Evolutionary conservation across 2,797 vertebrate species (phyloP).

Genomic region (Etheostoma nigrum): DNA sequence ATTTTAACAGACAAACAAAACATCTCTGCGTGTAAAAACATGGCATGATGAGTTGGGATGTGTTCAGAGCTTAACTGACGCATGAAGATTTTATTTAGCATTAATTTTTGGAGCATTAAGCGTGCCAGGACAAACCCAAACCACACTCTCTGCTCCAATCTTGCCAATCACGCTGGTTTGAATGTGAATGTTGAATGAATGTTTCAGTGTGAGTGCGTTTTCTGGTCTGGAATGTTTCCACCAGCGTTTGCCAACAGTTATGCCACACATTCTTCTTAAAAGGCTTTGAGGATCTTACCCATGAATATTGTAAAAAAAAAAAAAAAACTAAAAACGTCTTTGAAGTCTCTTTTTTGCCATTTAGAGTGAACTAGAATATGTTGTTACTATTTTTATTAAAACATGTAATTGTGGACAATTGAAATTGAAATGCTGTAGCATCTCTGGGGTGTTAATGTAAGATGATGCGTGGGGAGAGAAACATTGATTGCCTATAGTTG

Average conservation of each 20-base stretch:
- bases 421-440: slow-evolving; percentile 28
- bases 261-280: slow-evolving; percentile 64
- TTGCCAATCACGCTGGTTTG: slow-evolving; percentile 54
- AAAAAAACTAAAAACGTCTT: slow-evolving; percentile 46
- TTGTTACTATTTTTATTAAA: slow-evolving; percentile 54
- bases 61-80: slow-evolving; percentile 38
- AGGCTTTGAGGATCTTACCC: slow-evolving; percentile 75
- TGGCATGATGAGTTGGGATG: slow-evolving; percentile 41
- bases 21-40: slow-evolving; percentile 29
- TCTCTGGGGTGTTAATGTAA: slow-evolving; percentile 18
- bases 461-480: slow-evolving; percentile 21
- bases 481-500: background rate
- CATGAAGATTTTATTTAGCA: slow-evolving; percentile 64
- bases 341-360: slow-evolving; percentile 52
- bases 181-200: slow-evolving; percentile 17
- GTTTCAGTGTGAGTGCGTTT: slow-evolving; percentile 48
- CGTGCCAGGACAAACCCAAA: slow-evolving; percentile 48
- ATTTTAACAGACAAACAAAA: slow-evolving; percentile 52
- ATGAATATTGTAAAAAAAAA: slow-evolving; percentile 72
- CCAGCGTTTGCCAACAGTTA: slow-evolving; percentile 64
- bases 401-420: slow-evolving; percentile 54
- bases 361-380: slow-evolving; percentile 47
- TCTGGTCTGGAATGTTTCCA: slow-evolving; percentile 65
- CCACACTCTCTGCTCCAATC: slow-evolving; percentile 25
- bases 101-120: slow-evolving; percentile 55